Conservation (phyloP, 2,113 vertebrate genomes). For the Numenius arquata region DNA sequence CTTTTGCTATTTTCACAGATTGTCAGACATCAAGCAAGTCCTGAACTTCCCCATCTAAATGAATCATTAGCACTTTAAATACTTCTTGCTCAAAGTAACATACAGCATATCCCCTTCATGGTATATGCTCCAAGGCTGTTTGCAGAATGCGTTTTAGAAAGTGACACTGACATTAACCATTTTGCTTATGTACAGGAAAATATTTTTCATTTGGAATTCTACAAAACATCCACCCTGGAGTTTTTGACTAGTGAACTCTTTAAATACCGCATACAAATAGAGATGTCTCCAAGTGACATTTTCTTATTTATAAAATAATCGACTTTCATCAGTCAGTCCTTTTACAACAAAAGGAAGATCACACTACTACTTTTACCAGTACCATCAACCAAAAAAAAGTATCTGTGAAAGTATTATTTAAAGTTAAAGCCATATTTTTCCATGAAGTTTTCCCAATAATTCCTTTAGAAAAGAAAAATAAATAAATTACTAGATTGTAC, state of each 20-base stretch:
- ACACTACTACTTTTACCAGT: neutral
- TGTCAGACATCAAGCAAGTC: neutral
- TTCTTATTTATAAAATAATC: neutral
- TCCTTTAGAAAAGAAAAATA: neutral
- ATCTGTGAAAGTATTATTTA: neutral
- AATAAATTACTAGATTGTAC: neutral
- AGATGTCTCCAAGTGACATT: neutral
- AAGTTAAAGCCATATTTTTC: neutral
- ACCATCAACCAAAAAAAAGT: neutral
- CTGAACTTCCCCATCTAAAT: neutral
- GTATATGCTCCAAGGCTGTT: neutral
- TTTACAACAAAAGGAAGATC: neutral
- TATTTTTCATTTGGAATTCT: neutral
- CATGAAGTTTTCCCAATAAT: neutral
- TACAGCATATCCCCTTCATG: neutral
- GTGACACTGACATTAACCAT: neutral
- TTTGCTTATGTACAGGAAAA: neutral
- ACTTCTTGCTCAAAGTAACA: neutral
- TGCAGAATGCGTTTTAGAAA: neutral
- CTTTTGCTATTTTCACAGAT: neutral
- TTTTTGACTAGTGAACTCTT: neutral
- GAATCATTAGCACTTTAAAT: conserved; percentile 3
- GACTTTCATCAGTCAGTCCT: neutral
- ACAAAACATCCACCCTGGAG: neutral
- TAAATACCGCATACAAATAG: neutral